These are phyloP conservation scores for Calypte anna DNA, from an alignment of 2,113 vertebrate species.

Conservation along the genomic window DNA sequence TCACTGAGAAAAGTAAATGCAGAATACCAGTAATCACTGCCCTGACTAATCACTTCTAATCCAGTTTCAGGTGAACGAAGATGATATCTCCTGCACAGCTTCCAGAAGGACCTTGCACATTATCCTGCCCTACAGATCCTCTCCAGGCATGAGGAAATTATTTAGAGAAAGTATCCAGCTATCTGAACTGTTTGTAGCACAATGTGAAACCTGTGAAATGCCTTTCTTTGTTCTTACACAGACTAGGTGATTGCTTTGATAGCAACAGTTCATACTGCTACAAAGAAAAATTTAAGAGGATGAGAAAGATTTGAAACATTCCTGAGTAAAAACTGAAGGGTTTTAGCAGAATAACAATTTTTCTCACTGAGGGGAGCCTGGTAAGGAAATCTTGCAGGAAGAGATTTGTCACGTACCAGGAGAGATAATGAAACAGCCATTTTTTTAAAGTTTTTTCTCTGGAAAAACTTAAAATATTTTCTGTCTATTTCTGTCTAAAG, in stretches of 20 bases:
- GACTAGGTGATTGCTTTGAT: constrained; percentile 51
- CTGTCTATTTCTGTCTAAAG: not conserved
- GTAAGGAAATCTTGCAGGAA: not conserved
- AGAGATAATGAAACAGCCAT: not conserved
- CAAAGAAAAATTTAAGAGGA: constrained; percentile 40
- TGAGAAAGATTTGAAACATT: constrained; percentile 61
- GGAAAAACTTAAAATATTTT: not conserved
- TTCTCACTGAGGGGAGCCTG: constrained; percentile 41
- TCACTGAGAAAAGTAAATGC: not conserved
- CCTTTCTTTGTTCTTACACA: constrained; percentile 2
- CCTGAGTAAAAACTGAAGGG: constrained; percentile 43
- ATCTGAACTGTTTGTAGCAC: not conserved
- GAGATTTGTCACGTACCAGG: constrained; percentile 10
- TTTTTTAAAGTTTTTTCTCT: not conserved
- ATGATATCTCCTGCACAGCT: not conserved
- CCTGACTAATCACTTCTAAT: not conserved
- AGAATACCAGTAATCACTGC: not conserved
- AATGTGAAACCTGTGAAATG: not conserved
- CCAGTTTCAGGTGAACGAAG: not conserved
- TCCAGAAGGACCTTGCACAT: not conserved
- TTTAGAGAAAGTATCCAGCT: not conserved
- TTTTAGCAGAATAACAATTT: constrained; percentile 45
- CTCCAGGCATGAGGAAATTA: not conserved
- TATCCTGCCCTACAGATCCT: not conserved
- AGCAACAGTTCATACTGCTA: constrained; percentile 51